Evolutionary conservation across 1,140 invertebrate species (phyloP).

Genomic region (Drosophila subpulchrella): DNA sequence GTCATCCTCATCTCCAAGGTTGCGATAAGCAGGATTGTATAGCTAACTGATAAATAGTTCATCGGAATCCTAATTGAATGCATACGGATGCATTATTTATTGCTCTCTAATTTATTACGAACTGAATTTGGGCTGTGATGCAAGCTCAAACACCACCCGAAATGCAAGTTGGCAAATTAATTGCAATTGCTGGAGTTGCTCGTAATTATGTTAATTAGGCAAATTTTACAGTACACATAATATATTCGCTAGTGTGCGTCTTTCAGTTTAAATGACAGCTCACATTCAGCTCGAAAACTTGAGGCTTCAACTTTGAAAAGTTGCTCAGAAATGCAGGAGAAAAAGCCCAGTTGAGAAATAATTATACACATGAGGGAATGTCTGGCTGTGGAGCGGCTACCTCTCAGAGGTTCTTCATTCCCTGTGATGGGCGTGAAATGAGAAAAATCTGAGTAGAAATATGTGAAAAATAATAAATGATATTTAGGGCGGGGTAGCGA

Average conservation of each 20-base stretch:
- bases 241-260: constrained; percentile 17
- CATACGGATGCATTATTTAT: constrained; percentile 42
- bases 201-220: constrained; percentile 77
- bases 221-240: constrained; percentile 44
- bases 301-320: constrained; percentile 44
- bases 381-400: constrained; percentile 2
- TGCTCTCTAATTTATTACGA: constrained; percentile 18
- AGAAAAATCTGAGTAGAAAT: constrained; percentile 42
- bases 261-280: constrained; percentile 71
- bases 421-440: constrained; percentile 70
- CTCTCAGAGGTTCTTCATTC: constrained; percentile 23
- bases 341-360: constrained; percentile 47
- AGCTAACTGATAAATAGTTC: constrained; percentile 26
- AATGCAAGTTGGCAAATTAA: constrained; percentile 59
- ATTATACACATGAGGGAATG: constrained; percentile 61
- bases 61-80: constrained; percentile 25
- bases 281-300: constrained; percentile 47
- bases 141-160: constrained; percentile 18
- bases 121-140: constrained; percentile 8
- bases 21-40: constrained; percentile 26
- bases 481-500: constrained; percentile 42
- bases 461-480: constrained; percentile 55
- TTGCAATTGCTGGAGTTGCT: constrained; percentile 63
- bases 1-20: constrained; percentile 23
- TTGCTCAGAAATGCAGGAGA: constrained; percentile 34